Percentiles rank a stretch among this genome's conserved stretches.
Evolutionary conservation across 1,140 invertebrate genomes (phyloP).

Genomic region (Drosophila nasuta): DNA sequence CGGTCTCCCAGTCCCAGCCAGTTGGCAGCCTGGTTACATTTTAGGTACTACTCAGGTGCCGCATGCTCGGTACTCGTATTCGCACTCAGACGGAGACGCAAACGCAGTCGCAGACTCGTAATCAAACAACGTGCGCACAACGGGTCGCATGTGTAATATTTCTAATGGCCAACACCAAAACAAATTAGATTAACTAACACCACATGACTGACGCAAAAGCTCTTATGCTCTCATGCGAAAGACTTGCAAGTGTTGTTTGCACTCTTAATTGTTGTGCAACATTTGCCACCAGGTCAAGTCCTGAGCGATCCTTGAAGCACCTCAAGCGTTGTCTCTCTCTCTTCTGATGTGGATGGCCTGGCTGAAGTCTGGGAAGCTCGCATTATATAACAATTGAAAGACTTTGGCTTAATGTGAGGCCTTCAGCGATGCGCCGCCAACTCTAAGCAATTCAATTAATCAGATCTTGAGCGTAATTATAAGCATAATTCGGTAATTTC

Average conservation of each 20-base stretch:
- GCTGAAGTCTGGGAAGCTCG: neutral
- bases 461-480: constrained; percentile 9
- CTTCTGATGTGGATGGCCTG: neutral
- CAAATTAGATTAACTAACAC: constrained; percentile 45
- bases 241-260: neutral
- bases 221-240: constrained; percentile 2
- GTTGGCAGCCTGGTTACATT: constrained; percentile 61
- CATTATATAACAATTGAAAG: neutral
- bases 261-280: neutral
- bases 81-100: neutral
- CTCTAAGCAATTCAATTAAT: constrained; percentile 1
- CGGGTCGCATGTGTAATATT: constrained; percentile 50
- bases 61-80: neutral
- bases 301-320: constrained; percentile 1
- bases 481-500: constrained; percentile 47
- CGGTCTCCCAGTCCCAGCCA: constrained; percentile 53
- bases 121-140: constrained; percentile 5
- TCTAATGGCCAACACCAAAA: constrained; percentile 26
- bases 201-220: constrained; percentile 5
- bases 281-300: constrained; percentile 5
- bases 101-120: constrained; percentile 1
- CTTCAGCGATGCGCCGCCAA: constrained; percentile 22
- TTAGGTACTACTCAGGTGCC: constrained; percentile 52
- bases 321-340: neutral
- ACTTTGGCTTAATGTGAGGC: neutral